Evolutionary conservation across 1,140 invertebrate species (phyloP).

Genomic region (Rhysida immarginata): DNA sequence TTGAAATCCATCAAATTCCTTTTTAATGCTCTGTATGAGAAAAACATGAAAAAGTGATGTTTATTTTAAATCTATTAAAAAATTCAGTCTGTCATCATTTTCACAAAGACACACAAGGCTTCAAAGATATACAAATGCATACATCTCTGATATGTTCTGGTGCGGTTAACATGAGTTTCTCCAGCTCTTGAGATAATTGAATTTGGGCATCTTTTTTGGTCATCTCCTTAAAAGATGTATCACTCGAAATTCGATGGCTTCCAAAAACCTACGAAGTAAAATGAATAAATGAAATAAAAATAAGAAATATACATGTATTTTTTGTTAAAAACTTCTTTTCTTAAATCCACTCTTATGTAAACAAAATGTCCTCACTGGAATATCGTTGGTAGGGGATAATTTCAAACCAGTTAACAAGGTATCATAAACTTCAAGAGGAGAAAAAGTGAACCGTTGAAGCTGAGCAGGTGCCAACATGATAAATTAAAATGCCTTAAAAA

Average conservation of each 20-base stretch:
- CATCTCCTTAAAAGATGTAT: conserved; percentile 54
- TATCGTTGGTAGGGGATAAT: not conserved
- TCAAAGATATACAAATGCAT: too few species aligned
- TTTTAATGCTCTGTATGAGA: conserved; percentile 24
- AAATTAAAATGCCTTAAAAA: too few species aligned
- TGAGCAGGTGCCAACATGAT: too few species aligned
- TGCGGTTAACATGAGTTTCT: conserved; percentile 49
- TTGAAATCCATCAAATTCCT: conserved; percentile 67
- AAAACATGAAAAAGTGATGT: too few species aligned
- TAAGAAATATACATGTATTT: conserved; percentile 3
- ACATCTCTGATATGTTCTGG: conserved; percentile 33
- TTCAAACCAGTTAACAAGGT: not conserved
- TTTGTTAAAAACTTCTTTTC: not conserved
- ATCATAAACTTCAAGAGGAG: not conserved
- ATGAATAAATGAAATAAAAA: not conserved
- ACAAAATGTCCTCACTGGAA: not conserved
- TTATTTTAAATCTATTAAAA: too few species aligned
- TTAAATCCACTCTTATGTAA: not conserved
- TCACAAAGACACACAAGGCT: too few species aligned
- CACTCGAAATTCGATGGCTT: not conserved
- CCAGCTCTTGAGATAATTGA: conserved; percentile 60
- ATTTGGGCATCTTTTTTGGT: conserved; percentile 76
- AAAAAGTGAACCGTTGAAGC: not conserved
- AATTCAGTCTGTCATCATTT: too few species aligned
- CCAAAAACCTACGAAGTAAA: not conserved